A percentile compares a stretch with the other conserved stretches of the same genome.
Conservation (phyloP, 2,888 invertebrate genomes). For the Ophion obscuratus region DNA sequence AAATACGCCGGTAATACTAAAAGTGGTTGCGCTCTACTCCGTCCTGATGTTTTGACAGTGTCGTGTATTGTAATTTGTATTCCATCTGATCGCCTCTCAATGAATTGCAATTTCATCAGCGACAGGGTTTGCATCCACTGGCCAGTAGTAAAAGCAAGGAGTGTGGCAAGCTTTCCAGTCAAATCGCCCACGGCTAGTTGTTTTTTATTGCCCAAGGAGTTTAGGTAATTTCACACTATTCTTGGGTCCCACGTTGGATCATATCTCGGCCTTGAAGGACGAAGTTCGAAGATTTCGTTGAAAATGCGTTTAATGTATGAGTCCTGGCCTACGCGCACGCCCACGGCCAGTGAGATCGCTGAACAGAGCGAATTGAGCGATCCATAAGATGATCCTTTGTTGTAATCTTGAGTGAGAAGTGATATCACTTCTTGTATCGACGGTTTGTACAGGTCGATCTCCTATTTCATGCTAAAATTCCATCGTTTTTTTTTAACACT, state of each 20-base stretch:
- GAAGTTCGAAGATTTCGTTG: constrained; percentile 68
- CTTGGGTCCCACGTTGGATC: constrained; percentile 74
- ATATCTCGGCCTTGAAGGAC: constrained; percentile 66
- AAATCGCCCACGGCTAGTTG: not conserved
- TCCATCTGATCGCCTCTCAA: not conserved
- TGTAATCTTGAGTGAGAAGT: constrained; percentile 18
- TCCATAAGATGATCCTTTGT: constrained; percentile 63
- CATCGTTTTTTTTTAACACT: not conserved
- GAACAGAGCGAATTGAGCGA: constrained; percentile 70
- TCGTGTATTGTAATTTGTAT: not conserved
- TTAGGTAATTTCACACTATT: not conserved
- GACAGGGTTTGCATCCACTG: not conserved
- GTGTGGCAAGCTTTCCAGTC: not conserved
- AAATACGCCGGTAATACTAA: too few relatives aligned
- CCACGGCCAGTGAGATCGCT: constrained; percentile 70
- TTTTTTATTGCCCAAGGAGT: not conserved
- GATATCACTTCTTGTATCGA: constrained; percentile 9
- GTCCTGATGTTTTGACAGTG: not conserved
- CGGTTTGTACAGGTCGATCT: not conserved
- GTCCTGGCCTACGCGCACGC: constrained; percentile 62
- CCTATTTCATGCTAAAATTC: constrained; percentile 32
- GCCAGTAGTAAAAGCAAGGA: not conserved
- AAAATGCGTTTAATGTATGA: constrained; percentile 66
- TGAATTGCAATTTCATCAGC: not conserved
- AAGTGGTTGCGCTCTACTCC: not conserved